Conservation (phyloP, 2,797 vertebrate species). For the Rhincodon typus region DNA sequence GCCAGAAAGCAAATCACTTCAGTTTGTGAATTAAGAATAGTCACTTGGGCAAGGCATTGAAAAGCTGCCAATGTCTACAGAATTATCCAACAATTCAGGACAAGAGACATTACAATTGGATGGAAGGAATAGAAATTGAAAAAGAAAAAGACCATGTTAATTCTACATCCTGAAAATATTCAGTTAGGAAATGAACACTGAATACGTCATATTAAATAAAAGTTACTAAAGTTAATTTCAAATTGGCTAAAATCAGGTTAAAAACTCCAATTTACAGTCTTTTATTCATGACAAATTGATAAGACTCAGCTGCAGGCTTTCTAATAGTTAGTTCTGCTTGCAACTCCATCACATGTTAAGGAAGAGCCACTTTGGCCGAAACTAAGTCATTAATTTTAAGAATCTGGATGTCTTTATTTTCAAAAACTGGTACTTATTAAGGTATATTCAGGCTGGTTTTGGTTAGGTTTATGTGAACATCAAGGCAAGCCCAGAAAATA, state of each 20-base stretch:
- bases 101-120: background rate
- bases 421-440: background rate
- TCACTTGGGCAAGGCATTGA: background rate
- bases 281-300: background rate
- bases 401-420: background rate
- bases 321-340: background rate
- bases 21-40: background rate
- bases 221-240: background rate
- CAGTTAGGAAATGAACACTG: background rate
- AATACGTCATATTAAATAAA: background rate
- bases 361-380: background rate
- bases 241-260: background rate
- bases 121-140: background rate
- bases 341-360: background rate
- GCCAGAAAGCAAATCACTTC: too few relatives aligned
- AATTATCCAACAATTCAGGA: background rate
- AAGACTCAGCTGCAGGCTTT: background rate
- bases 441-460: background rate
- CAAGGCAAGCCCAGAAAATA: background rate
- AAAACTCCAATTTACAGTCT: background rate
- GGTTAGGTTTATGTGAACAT: background rate
- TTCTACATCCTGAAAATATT: background rate
- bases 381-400: background rate
- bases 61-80: background rate
- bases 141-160: background rate